phyloP scores from a whole-genome alignment of 2,113 vertebrate genomes.

The Tragelaphus strepsiceros region DNA sequence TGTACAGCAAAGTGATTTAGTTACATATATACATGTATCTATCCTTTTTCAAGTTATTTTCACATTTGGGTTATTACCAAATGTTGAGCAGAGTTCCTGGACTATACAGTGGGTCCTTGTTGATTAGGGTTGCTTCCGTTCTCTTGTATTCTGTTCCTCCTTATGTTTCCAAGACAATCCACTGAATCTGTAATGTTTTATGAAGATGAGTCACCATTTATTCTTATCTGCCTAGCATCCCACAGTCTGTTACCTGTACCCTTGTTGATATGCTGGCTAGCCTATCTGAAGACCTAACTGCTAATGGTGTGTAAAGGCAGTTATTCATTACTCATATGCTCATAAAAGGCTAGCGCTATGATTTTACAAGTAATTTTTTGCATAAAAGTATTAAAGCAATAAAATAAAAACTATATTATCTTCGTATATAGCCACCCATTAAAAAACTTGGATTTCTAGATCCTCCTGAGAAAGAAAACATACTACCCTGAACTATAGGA shows the following conservation, averaged over 20 bases:
- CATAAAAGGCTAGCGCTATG: background rate
- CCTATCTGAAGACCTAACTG: background rate
- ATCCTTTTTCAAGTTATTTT: background rate
- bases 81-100: background rate
- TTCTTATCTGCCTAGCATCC: background rate
- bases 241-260: constrained; percentile 9
- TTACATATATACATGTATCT: background rate
- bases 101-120: background rate
- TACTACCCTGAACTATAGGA: background rate
- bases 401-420: background rate
- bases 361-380: background rate
- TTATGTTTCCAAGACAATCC: background rate
- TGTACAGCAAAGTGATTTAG: background rate
- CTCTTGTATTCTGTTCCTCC: background rate
- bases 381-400: background rate
- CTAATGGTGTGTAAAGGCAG: constrained; percentile 28
- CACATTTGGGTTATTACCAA: background rate
- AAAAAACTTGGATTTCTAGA: background rate
- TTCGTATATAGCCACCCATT: background rate
- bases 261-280: background rate
- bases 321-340: constrained; percentile 20
- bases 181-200: background rate
- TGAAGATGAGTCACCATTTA: background rate
- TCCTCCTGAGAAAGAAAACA: background rate
- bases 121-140: background rate